Conservation (phyloP, 2,797 vertebrate species). For the Schizopygopsis malacanthus region DNA sequence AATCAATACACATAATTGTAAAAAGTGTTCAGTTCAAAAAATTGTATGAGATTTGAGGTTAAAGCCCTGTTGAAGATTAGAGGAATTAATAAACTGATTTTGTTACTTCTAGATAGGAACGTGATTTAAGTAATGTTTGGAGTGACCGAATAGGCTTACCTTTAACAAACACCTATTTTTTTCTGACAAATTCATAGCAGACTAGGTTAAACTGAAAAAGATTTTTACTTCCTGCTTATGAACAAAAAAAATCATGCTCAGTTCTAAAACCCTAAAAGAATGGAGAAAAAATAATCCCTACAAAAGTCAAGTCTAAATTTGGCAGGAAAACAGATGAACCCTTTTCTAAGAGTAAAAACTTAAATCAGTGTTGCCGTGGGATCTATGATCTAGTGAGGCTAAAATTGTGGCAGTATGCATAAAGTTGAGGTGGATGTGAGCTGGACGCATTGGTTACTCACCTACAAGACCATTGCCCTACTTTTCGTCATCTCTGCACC, state of each 20-base stretch:
- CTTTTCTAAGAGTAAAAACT: neutral
- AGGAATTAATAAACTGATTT: neutral
- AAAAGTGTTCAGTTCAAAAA: neutral
- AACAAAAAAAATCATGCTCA: neutral
- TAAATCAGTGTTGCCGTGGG: slow-evolving; percentile 43
- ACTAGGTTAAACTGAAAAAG: neutral
- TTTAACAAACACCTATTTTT: neutral
- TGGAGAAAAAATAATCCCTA: neutral
- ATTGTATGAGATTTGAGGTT: neutral
- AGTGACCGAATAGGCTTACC: neutral
- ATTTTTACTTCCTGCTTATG: neutral
- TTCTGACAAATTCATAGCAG: neutral
- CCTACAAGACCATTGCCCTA: slow-evolving; percentile 65
- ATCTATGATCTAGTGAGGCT: slow-evolving; percentile 20
- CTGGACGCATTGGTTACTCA: slow-evolving; percentile 67
- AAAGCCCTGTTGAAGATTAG: neutral
- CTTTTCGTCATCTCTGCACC: slow-evolving; percentile 61
- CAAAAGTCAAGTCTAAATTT: neutral
- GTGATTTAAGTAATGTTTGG: neutral
- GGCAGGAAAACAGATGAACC: neutral
- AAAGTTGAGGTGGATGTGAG: slow-evolving; percentile 54
- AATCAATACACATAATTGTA: neutral
- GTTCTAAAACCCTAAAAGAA: neutral
- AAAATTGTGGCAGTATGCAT: neutral
- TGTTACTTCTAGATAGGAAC: neutral